These are phyloP conservation scores for Penaeus vannamei DNA, from an alignment of 1,140 invertebrate species.

Conservation along the genomic window DNA sequence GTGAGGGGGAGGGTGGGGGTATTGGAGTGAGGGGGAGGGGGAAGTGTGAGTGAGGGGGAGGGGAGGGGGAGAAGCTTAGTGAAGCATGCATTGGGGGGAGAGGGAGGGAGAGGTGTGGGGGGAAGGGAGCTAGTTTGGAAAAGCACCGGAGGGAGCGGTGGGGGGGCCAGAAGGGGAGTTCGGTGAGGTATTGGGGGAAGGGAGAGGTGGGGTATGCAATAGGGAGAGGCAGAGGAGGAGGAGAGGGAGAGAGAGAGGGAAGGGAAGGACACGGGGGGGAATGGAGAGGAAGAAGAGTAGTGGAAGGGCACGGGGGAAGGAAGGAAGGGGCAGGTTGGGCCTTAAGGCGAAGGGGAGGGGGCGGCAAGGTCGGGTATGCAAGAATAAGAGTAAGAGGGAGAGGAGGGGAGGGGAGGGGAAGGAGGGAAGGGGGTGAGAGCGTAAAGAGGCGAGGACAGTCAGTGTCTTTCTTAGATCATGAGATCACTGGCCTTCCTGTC, in stretches of 20 bases:
- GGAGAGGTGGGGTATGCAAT: no score
- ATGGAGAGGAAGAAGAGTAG: no score
- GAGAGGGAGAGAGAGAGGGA: no score
- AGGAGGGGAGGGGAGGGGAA: background rate
- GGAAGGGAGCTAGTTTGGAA: no score
- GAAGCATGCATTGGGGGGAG: background rate
- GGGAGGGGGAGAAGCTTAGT: background rate
- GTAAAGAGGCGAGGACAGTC: background rate
- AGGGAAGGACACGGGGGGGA: no score
- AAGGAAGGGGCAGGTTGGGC: background rate
- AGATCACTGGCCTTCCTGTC: no score
- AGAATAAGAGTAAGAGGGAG: background rate
- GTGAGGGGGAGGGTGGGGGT: background rate
- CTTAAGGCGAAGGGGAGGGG: no score
- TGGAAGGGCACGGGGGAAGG: background rate
- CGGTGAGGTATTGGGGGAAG: background rate
- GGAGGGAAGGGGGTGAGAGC: background rate
- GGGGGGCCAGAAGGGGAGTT: background rate
- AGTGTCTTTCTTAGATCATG: background rate
- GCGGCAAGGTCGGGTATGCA: background rate
- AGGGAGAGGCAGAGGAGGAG: no score
- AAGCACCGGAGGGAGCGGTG: constrained; percentile 19
- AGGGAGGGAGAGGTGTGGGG: background rate
- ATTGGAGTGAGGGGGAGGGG: background rate
- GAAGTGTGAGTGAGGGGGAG: background rate